Conservation (phyloP, 2,113 vertebrate species). For the Misgurnus anguillicaudatus region DNA sequence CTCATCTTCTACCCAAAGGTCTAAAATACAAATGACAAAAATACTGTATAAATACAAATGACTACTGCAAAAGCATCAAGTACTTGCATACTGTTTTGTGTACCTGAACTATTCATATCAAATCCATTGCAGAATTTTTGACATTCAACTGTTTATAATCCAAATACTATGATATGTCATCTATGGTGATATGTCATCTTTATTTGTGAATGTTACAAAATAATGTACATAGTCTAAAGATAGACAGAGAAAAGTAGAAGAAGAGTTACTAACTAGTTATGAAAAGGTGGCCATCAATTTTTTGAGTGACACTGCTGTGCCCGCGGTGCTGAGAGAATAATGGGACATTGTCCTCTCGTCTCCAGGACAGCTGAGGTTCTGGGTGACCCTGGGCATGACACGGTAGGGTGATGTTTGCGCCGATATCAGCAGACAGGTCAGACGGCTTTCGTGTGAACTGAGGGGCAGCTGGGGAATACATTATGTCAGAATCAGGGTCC, state of each 20-base stretch:
- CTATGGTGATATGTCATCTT: too few species aligned
- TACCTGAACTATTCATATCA: not conserved
- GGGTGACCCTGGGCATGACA: conserved; percentile 86
- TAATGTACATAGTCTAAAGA: not conserved
- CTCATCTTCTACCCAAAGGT: conserved; percentile 90
- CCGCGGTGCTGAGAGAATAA: conserved; percentile 74
- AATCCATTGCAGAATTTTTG: not conserved
- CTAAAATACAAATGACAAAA: conserved; percentile 63
- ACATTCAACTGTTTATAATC: not conserved
- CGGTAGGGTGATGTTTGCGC: conserved; percentile 82
- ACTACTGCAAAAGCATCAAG: not conserved
- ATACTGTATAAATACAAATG: too few species aligned
- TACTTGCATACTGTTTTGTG: not conserved
- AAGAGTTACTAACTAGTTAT: conserved; percentile 77
- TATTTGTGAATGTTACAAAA: too few species aligned
- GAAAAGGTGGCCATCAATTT: conserved; percentile 77
- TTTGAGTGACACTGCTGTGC: conserved; percentile 77
- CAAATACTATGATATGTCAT: too few species aligned
- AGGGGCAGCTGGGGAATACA: conserved; percentile 76
- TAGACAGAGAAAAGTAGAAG: not conserved
- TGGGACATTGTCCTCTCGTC: conserved; percentile 72
- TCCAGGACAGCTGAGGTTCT: conserved; percentile 86
- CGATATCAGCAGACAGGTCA: conserved; percentile 83
- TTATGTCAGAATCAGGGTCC: not conserved
- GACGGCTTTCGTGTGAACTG: conserved; percentile 82